A percentile compares a stretch with the other conserved stretches of the same genome.
Conservation (phyloP, 2,888 invertebrate genomes). For the Scaptomyza flava region DNA sequence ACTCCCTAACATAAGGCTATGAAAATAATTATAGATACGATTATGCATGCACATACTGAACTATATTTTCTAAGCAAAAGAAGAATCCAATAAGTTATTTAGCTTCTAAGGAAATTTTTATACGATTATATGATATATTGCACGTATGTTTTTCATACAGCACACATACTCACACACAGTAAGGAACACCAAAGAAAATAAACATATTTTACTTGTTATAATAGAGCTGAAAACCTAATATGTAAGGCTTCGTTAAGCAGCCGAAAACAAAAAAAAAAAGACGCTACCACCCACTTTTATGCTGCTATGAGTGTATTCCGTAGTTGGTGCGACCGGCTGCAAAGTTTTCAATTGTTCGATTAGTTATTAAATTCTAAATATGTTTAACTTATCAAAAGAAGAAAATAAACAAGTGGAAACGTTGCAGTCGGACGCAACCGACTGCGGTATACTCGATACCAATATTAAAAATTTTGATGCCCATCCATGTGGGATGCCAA, state of each 20-base stretch:
- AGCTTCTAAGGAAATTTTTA: conserved; percentile 28
- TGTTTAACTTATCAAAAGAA: no score
- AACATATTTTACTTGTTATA: conserved; percentile 72
- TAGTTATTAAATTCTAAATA: no score
- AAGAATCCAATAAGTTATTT: conserved; percentile 41
- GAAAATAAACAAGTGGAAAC: no score
- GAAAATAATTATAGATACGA: conserved; percentile 45
- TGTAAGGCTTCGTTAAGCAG: conserved; percentile 36
- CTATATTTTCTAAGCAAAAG: conserved; percentile 47
- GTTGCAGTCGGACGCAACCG: no score
- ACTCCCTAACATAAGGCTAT: conserved; percentile 42
- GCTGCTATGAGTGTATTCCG: no score
- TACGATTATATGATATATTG: conserved; percentile 40
- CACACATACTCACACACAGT: conserved; percentile 44
- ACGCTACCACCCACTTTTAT: not conserved
- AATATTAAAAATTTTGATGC: no score
- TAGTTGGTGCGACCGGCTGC: no score
- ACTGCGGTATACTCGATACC: no score
- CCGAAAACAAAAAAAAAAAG: conserved; percentile 18
- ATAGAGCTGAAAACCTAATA: conserved; percentile 34
- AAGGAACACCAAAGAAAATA: conserved; percentile 22
- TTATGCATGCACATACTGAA: conserved; percentile 70
- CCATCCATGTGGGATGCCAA: no score
- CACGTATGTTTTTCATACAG: conserved; percentile 45
- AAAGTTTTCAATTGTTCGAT: no score